phyloP scores from a whole-genome alignment of 2,113 vertebrate genomes.

The Nycticryphes semicollaris region DNA sequence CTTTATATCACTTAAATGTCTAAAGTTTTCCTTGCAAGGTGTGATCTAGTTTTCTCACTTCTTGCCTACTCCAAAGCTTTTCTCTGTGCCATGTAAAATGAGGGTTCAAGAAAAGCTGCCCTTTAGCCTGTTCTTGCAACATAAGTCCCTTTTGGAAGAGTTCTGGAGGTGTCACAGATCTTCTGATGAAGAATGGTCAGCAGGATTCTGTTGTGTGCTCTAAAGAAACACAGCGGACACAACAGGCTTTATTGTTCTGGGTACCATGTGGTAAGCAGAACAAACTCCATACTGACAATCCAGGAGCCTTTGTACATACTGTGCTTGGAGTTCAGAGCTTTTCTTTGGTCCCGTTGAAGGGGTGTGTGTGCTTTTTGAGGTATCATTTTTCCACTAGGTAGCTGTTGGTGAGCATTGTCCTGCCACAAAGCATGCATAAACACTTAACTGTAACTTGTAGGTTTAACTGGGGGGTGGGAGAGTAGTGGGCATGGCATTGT shows the following conservation, averaged over 20 bases:
- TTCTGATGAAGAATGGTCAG: not conserved
- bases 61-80: not conserved
- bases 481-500: not conserved
- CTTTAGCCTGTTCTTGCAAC: not conserved
- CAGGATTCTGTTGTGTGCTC: not conserved
- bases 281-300: not conserved
- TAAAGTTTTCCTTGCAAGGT: not conserved
- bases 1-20: not conserved
- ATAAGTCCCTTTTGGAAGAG: not conserved
- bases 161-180: not conserved
- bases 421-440: fast-evolving
- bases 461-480: not conserved
- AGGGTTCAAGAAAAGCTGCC: not conserved
- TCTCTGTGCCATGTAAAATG: not conserved
- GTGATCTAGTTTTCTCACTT: not conserved
- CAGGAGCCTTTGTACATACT: not conserved
- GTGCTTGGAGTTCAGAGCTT: not conserved
- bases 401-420: not conserved
- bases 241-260: not conserved
- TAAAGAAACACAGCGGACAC: not conserved
- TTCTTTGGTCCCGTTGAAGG: not conserved
- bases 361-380: not conserved
- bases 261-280: not conserved
- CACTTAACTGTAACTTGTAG: not conserved
- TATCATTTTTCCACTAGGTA: not conserved